phyloP scores from a whole-genome alignment of 2,113 vertebrate genomes.

The Corythaixoides concolor region DNA sequence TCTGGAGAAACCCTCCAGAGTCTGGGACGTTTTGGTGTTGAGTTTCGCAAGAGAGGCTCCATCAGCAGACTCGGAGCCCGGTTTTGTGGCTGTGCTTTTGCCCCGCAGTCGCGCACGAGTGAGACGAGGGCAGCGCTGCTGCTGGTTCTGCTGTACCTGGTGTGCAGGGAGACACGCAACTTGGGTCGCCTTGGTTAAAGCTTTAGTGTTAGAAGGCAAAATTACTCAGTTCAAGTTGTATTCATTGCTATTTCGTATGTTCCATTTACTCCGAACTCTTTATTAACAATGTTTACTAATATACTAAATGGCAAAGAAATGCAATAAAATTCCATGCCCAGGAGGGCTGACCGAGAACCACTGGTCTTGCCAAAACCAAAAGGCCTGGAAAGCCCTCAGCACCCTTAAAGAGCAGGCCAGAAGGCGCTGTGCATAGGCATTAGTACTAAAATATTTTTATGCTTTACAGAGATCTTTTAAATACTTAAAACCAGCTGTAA shows the following conservation, averaged over 20 bases:
- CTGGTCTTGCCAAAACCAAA: background rate
- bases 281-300: background rate
- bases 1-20: background rate
- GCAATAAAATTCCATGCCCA: background rate
- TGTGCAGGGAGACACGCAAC: rapidly evolving
- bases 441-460: background rate
- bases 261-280: background rate
- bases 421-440: background rate
- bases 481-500: slow-evolving; percentile 7
- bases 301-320: background rate
- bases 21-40: background rate
- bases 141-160: rapidly evolving
- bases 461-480: background rate
- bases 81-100: background rate
- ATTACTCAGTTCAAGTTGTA: background rate
- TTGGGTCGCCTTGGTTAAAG: background rate
- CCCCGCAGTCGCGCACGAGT: rapidly evolving
- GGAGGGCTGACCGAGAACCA: background rate
- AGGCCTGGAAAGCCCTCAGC: background rate
- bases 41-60: background rate
- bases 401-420: background rate
- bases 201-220: background rate
- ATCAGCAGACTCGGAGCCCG: background rate
- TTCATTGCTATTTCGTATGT: background rate
- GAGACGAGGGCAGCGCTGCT: background rate